Percentiles rank a stretch among this genome's conserved stretches.
Conservation (phyloP, 2,797 vertebrate species). For the Phrynocephalus forsythii region DNA sequence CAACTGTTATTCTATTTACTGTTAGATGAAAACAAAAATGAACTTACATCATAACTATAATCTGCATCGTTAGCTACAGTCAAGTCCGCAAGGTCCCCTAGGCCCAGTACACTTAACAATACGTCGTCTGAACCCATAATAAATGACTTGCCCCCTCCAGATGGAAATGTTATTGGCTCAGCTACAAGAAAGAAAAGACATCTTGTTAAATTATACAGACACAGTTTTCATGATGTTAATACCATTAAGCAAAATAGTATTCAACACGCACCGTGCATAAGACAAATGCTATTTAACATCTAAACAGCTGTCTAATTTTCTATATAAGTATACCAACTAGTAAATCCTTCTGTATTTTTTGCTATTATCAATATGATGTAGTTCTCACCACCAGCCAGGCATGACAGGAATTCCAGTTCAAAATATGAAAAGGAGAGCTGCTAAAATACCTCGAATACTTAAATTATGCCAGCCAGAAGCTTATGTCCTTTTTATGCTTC, state of each 20-base stretch:
- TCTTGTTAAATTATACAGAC: slow-evolving; percentile 76
- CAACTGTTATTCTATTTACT: slow-evolving; percentile 48
- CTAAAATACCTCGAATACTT: background rate
- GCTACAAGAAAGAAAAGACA: slow-evolving; percentile 84
- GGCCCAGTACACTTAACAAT: slow-evolving; percentile 94
- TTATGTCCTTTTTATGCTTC: background rate
- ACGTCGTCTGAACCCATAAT: slow-evolving; percentile 95
- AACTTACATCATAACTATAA: slow-evolving; percentile 97
- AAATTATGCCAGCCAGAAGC: background rate
- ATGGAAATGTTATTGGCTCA: slow-evolving; percentile 93
- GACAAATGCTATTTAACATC: background rate
- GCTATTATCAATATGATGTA: background rate
- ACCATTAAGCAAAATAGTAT: background rate
- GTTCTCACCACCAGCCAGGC: background rate
- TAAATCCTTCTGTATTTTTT: background rate
- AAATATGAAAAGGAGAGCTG: background rate
- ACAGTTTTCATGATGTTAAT: slow-evolving; percentile 60
- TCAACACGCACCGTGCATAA: background rate
- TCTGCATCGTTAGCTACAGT: slow-evolving; percentile 97
- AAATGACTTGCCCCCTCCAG: slow-evolving; percentile 94
- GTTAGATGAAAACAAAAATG: slow-evolving; percentile 76
- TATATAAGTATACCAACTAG: background rate
- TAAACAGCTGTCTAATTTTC: background rate
- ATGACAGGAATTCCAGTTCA: background rate
- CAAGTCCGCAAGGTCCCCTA: slow-evolving; percentile 98